phyloP scores from a whole-genome alignment of 1,140 invertebrate species.

The Aphis craccivora region DNA sequence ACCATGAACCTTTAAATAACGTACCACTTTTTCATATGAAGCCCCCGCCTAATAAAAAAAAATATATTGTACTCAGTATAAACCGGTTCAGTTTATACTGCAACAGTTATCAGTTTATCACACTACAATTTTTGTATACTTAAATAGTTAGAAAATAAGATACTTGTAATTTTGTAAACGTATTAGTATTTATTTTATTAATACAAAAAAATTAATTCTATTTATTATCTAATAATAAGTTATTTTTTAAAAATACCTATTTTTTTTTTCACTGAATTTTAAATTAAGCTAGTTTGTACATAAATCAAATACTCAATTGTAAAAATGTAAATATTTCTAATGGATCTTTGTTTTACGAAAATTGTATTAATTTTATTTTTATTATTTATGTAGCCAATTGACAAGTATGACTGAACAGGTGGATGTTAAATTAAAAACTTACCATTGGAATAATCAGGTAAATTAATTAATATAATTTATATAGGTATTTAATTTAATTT shows the following conservation, averaged over 20 bases:
- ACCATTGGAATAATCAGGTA: constrained; percentile 16
- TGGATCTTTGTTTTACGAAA: not conserved
- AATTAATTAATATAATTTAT: not conserved
- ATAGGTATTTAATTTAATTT: not conserved
- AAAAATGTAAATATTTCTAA: not conserved
- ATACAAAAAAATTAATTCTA: not conserved
- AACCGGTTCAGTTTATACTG: not conserved
- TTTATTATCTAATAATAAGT: not conserved
- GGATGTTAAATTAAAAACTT: not conserved
- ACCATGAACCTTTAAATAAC: not conserved
- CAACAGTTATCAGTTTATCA: not conserved
- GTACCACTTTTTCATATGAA: not conserved
- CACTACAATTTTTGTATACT: not conserved
- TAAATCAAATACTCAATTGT: not conserved
- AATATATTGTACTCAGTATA: not conserved
- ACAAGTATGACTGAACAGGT: not conserved
- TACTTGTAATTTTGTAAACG: not conserved
- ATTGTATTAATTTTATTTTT: not conserved
- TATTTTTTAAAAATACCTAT: not conserved
- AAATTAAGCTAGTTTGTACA: not conserved
- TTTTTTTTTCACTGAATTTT: not conserved
- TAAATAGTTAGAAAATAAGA: not conserved
- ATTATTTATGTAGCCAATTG: not conserved
- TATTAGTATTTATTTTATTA: not conserved
- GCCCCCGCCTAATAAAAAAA: not conserved